Percentiles rank a stretch among this genome's conserved stretches.
phyloP scores from a whole-genome alignment of 2,888 invertebrate species.

The Schrankia costaestrigalis region DNA sequence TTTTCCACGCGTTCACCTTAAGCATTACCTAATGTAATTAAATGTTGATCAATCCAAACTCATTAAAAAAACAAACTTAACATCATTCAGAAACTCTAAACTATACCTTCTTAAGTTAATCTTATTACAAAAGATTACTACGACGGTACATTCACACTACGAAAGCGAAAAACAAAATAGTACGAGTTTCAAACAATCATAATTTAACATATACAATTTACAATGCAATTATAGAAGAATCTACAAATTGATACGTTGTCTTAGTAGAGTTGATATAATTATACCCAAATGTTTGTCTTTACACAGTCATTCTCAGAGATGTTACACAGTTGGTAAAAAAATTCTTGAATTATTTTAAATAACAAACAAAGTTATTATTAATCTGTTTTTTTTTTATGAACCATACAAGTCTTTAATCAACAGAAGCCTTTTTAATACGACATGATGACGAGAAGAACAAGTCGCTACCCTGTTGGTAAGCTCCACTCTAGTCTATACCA shows the following conservation, averaged over 20 bases:
- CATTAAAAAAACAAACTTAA: conserved; percentile 13
- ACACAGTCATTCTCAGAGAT: too few relatives aligned
- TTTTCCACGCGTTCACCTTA: too few relatives aligned
- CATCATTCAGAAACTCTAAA: conserved; percentile 32
- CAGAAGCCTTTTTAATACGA: conserved; percentile 34
- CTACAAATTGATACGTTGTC: conserved; percentile 26
- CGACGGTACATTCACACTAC: conserved; percentile 59
- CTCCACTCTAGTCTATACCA: too few relatives aligned
- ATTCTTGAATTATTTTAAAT: too few relatives aligned
- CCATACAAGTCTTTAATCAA: conserved; percentile 10
- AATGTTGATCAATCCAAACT: conserved; percentile 21
- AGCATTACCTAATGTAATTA: too few relatives aligned
- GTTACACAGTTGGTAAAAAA: too few relatives aligned
- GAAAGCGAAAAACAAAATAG: conserved; percentile 39
- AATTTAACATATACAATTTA: conserved; percentile 25
- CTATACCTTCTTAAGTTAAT: conserved; percentile 71
- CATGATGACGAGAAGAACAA: conserved; percentile 25
- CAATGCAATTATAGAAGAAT: conserved; percentile 25
- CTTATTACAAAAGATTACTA: conserved; percentile 69
- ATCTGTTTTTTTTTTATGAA: background rate
- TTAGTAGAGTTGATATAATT: too few relatives aligned
- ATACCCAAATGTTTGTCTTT: too few relatives aligned
- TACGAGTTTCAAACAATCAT: conserved; percentile 24
- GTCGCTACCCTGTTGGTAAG: too few relatives aligned
- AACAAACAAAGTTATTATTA: too few relatives aligned